Percentiles rank a stretch among this genome's conserved stretches.
These are phyloP conservation scores for Scolanthus callimorphus DNA, from an alignment of 92 coral and sea anemone species.

Conservation along the genomic window DNA sequence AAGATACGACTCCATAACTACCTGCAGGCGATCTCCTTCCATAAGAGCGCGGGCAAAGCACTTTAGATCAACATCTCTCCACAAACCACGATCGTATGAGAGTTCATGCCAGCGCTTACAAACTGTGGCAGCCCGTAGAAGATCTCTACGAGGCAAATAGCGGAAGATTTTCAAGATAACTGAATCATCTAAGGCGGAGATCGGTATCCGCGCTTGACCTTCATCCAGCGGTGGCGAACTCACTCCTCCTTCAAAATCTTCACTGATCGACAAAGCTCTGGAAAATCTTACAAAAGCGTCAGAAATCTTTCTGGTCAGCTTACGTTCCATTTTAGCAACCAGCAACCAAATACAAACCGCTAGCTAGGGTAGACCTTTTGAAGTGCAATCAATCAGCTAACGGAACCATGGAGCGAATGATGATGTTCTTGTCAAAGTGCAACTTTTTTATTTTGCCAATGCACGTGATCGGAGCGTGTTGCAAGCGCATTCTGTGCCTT, in stretches of 20 bases:
- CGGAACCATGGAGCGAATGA: too few species aligned
- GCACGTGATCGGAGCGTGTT: too few species aligned
- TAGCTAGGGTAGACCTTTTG: too few species aligned
- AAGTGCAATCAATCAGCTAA: too few species aligned
- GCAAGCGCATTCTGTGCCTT: too few species aligned
- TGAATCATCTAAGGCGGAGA: slow-evolving; percentile 32
- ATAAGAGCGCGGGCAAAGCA: slow-evolving; percentile 35
- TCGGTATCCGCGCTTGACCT: background rate
- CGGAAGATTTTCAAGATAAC: slow-evolving; percentile 42
- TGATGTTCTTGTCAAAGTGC: too few species aligned
- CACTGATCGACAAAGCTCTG: slow-evolving; percentile 16
- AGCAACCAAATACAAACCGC: too few species aligned
- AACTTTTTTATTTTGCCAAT: too few species aligned
- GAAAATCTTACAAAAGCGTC: slow-evolving; percentile 11
- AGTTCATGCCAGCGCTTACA: slow-evolving; percentile 62
- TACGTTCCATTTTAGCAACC: too few species aligned
- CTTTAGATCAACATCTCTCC: slow-evolving; percentile 51
- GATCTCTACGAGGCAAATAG: slow-evolving; percentile 44
- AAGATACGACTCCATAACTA: slow-evolving; percentile 16
- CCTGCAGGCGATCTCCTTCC: slow-evolving; percentile 12
- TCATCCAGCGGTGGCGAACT: background rate
- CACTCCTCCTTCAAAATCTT: background rate
- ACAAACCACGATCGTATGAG: slow-evolving; percentile 45
- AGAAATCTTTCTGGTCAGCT: slow-evolving; percentile 18
- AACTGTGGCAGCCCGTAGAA: slow-evolving; percentile 40